Conservation (phyloP, 2,797 vertebrate species). For the Sebastes trivittatus region DNA sequence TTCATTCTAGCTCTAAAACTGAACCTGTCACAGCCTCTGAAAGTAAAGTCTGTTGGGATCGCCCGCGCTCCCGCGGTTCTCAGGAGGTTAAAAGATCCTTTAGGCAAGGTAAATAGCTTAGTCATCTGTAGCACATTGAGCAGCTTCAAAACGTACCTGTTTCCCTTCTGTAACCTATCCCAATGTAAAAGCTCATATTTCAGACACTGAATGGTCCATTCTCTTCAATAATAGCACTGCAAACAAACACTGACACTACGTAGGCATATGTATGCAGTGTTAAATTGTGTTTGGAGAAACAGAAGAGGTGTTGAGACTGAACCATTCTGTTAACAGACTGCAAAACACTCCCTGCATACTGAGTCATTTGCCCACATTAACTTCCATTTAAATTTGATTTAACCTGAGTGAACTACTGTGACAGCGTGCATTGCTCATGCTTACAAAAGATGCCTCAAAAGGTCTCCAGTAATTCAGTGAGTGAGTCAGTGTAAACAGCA, state of each 20-base stretch:
- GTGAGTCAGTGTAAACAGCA: constrained; percentile 13
- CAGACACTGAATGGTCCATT: not conserved
- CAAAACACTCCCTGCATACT: not conserved
- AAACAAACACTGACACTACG: not conserved
- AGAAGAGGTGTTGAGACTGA: not conserved
- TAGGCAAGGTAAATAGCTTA: not conserved
- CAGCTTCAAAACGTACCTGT: not conserved
- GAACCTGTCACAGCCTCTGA: too few relatives aligned
- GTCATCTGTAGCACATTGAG: not conserved
- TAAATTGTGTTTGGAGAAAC: constrained; percentile 2
- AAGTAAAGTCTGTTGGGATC: too few relatives aligned
- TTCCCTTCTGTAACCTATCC: too few relatives aligned
- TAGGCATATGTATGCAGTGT: not conserved
- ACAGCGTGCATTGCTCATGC: constrained; percentile 16
- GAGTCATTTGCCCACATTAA: not conserved
- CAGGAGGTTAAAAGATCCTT: not conserved
- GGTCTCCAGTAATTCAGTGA: not conserved
- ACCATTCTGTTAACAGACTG: constrained; percentile 8
- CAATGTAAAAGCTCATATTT: not conserved
- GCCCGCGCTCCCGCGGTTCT: too few relatives aligned
- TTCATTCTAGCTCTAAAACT: too few relatives aligned
- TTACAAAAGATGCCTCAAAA: constrained; percentile 7
- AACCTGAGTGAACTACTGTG: constrained; percentile 7
- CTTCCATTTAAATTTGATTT: constrained; percentile 7
- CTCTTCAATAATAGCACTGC: not conserved